These are phyloP conservation scores for Drosophila mimetica DNA, from an alignment of 2,888 invertebrate species.

Conservation along the genomic window DNA sequence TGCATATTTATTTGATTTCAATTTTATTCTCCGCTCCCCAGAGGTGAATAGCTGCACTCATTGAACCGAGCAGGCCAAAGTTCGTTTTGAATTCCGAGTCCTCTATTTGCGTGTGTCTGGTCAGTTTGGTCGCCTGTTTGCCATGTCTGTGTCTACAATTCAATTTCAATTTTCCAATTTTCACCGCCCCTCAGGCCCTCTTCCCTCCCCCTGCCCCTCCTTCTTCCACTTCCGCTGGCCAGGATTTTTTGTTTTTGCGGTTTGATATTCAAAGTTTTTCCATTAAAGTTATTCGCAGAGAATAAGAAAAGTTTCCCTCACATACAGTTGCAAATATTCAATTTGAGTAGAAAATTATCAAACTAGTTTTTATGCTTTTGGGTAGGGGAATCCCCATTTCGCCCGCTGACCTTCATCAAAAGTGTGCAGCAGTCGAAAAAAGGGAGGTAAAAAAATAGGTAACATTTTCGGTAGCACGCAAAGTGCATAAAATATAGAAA, in stretches of 20 bases:
- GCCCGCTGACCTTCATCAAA: slow-evolving; percentile 66
- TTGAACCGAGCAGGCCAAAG: slow-evolving; percentile 22
- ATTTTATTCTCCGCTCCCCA: slow-evolving; percentile 21
- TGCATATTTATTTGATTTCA: slow-evolving; percentile 45
- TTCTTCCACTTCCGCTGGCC: slow-evolving; percentile 1
- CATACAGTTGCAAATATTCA: slow-evolving; percentile 72
- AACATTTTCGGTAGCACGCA: slow-evolving; percentile 68
- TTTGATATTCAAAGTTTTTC: slow-evolving; percentile 78
- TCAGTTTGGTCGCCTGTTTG: slow-evolving; percentile 8
- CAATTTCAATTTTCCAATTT: slow-evolving; percentile 75
- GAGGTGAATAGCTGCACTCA: slow-evolving; percentile 42
- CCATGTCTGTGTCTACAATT: slow-evolving; percentile 53
- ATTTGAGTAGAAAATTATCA: slow-evolving; percentile 76
- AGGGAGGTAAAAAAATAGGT: slow-evolving; percentile 43
- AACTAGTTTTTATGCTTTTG: slow-evolving; percentile 48
- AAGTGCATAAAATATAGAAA: slow-evolving; percentile 76
- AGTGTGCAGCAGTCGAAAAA: slow-evolving; percentile 49
- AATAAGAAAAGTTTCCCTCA: slow-evolving; percentile 71
- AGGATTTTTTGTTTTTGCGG: slow-evolving; percentile 63
- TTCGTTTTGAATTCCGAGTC: slow-evolving; percentile 26
- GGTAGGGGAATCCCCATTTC: too few relatives aligned
- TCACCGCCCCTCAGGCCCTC: slow-evolving; percentile 36
- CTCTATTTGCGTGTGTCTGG: slow-evolving; percentile 30
- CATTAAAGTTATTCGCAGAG: slow-evolving; percentile 77
- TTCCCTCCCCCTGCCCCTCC: slow-evolving; percentile 4